Conservation (phyloP, 2,888 invertebrate species). For the Mesorhabditis sp. region DNA sequence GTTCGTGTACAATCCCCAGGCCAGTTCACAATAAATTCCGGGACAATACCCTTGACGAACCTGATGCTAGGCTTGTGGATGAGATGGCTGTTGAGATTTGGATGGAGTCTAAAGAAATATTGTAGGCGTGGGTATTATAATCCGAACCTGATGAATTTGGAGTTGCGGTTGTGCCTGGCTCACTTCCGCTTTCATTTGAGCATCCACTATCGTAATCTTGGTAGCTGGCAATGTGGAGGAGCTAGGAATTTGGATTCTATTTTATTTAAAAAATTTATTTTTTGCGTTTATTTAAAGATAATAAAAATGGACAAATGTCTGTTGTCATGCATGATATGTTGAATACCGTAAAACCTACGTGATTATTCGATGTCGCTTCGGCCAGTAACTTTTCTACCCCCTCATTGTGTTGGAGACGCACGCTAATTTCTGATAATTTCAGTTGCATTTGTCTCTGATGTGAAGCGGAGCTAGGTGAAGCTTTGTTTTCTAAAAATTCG, state of each 20-base stretch:
- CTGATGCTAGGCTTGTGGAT: no score
- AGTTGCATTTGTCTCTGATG: constrained; percentile 60
- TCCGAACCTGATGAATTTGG: not conserved
- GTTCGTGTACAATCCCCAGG: no score
- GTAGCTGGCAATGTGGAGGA: not conserved
- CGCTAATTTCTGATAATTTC: constrained; percentile 57
- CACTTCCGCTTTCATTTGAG: constrained; percentile 6
- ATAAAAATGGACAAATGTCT: no score
- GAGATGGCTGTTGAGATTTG: no score
- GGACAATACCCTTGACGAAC: no score
- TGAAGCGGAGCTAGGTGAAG: constrained; percentile 55
- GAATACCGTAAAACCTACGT: constrained; percentile 22
- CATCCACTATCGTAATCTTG: not conserved
- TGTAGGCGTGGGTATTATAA: no score
- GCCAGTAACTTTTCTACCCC: constrained; percentile 56
- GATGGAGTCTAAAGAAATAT: no score
- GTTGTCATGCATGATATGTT: not conserved
- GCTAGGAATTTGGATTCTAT: not conserved
- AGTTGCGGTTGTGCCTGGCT: not conserved
- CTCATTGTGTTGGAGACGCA: constrained; percentile 59
- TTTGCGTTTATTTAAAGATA: not conserved
- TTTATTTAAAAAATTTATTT: not conserved
- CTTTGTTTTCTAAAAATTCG: constrained; percentile 8
- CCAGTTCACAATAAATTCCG: no score
- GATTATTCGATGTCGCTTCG: constrained; percentile 56